Evolutionary conservation across 2,888 invertebrate species (phyloP), one percentile per base, ranked within the genome.

Genomic region (Limnephilus auricula): DNA sequence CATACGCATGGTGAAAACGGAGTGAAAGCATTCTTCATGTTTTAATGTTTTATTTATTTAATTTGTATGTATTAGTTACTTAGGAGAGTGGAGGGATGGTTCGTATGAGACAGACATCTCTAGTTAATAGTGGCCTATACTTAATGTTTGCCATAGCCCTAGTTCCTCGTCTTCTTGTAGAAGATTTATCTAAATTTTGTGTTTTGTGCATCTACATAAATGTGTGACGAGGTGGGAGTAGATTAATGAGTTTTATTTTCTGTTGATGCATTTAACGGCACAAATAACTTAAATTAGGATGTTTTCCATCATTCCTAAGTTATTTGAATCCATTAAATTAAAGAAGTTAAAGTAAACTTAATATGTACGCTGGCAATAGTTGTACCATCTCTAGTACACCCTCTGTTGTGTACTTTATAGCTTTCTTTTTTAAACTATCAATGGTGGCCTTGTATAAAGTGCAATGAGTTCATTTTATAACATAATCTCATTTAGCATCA

Each of bases 391-490:
- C 65, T 65, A 65, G 65, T 50, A 50, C 65, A 65, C 25, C 65
- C 65, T 6, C 65, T 65, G 25, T 65, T 65, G 65, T 65, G 25
- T 84, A 25, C 40, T 12, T 84, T 34, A 40, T 84, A 15, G n/a
- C 34, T 65, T 65, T 25, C 31, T 65, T 84, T 37, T 84, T n/a
- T n/a, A 65, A 65, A n/a, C 65, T 25, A 87, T 78, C 87, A 25
- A 87, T 13, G 50, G 87, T 87, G 87, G 87, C 87, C 87, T 87
- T 87, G 87, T 65, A 78, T 87, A 87, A 87, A 78, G 34, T 87
- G n/a, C 87, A 32, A 18, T 78, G 85, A 85, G 30, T 85, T 85
- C 85, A 40, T 40, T 32, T 82, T 82, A 82, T 18, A 32, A 32
- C 15, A 82, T 15, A 32, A 82, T 45, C 45, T 85, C 85, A 85